Base-by-base conservation (phyloP, 2,888 invertebrate species). In the Leptopilina syphax region DNA sequence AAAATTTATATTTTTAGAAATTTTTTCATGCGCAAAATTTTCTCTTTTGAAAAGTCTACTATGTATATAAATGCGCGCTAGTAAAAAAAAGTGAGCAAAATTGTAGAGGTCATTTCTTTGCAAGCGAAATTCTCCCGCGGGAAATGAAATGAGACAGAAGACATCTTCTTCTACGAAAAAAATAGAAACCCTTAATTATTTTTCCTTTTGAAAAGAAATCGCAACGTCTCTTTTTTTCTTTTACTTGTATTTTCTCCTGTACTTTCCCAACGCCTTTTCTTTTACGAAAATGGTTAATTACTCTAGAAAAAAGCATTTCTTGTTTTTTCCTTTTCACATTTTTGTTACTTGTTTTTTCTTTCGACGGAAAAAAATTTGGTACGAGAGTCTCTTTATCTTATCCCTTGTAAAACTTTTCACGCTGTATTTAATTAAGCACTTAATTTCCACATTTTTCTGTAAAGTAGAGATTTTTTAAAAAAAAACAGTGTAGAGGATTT, bases 231-330 rank as follows among this genome's bases (percentile, higher is more conserved):
- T 54, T 70, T 70, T 70, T 70, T 27, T 13, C 8, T 0, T 50
- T 12, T 47, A 8, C 1, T 54, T 54, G 50, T 50, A 10, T 68
- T 24, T 70, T 24, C 27, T 13, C 7, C 12, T 13, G 24, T 18
- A 67, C 47, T 67, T 67, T n/a, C 47, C 18, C 47, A 18, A 67
- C 67, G 70, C 54, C 70, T 70, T 70, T 54, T 70, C 27, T 70
- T 70, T 47, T 18, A 34, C 50, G 70, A 54, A 70, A 50, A 70
- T 47, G 54, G 70, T 54, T 70, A 70, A 70, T 70, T 54, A 70
- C 13, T 24, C 13, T 13, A 67, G 67, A 44, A 67, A 67, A 67
- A 67, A 67, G n/a, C 67, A 67, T 47, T 65, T 41, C 65, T 44
- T 67, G 67, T 18, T 67, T 67, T 34, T 67, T 44, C 67, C 47